Conservation (phyloP, 2,113 vertebrate species). For the Corythaixoides concolor region DNA sequence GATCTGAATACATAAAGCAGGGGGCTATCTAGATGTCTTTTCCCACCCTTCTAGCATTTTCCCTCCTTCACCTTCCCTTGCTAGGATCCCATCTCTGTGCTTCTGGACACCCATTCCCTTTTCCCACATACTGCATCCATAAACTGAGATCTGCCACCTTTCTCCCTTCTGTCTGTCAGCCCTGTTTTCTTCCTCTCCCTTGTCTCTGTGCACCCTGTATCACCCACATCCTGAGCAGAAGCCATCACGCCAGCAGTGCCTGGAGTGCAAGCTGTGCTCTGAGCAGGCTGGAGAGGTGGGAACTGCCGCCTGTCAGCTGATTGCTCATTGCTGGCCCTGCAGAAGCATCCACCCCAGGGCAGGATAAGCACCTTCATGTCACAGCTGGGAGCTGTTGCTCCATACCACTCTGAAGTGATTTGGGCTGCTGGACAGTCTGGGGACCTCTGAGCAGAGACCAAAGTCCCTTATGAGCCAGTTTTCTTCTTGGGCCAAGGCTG, state of each 20-base stretch:
- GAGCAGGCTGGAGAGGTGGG: background rate
- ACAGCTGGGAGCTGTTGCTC: background rate
- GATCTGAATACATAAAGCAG: background rate
- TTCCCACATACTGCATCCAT: background rate
- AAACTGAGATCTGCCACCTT: background rate
- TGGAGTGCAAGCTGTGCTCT: background rate
- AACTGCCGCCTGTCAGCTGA: background rate
- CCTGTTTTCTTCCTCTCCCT: background rate
- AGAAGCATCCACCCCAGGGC: background rate
- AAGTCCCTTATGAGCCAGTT: background rate
- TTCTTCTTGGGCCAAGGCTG: background rate
- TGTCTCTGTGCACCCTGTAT: background rate
- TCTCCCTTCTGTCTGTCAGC: background rate
- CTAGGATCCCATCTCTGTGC: background rate
- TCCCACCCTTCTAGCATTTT: background rate
- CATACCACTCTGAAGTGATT: background rate
- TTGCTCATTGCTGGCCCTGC: background rate
- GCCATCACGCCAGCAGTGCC: background rate
- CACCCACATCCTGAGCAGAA: background rate
- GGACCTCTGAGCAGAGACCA: background rate
- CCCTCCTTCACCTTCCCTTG: background rate
- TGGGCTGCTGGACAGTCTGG: background rate
- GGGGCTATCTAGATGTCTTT: background rate
- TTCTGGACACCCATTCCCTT: background rate
- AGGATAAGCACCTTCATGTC: background rate